Base-by-base conservation (phyloP, 2,113 vertebrate species). In the Salvelinus alpinus region DNA sequence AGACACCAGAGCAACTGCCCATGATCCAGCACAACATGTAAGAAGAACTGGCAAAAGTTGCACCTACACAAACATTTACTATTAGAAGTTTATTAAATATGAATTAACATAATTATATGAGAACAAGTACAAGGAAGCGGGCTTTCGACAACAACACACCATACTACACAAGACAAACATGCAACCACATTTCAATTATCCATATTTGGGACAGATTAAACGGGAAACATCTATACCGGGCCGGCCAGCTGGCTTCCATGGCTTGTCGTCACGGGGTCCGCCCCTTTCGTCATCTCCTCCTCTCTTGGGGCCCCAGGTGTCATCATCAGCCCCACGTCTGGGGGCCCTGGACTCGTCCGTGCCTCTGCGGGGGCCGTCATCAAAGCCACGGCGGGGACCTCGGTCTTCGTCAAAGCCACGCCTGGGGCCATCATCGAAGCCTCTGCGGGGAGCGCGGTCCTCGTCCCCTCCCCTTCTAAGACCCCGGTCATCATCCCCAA, bases 191-290 rank as follows among this genome's bases (percentile, higher is more conserved):
- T 44, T 5, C 3, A 54, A 54, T 54, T 3, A 54, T 54, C 16
- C 16, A 14, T 54, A 54, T 54, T 54, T 14, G 3, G 14, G 3
- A 54, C 51, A 54, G 51, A 54, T 18, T 18, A 5, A 54, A 54
- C 4, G 1, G 5, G 16, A 54, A 54, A 16, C 6, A 11, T 78
- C 31, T 72, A 75, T 91, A 98, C 97, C 97, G 90, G 97, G 92
- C 91, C 93, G 96, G 62, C 92, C 92, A 81, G 94, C 88, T 0
- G 97, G 97, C 83, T 97, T 99, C 98, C 98, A 99, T 12, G 96
- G 93, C 82, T 89, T 94, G 1, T 91, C 59, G 16, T 62, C 59
- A 22, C 59, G 59, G 8, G 59, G 20, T 9, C 59, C 59, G 2
- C 59, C 59, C 59, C 59, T 62, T n/a, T 62, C 59, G 59, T 62